Percentiles rank a stretch among this genome's conserved stretches.
Conservation (phyloP, 1,140 invertebrate genomes). For the Drosophila kohkoa region DNA sequence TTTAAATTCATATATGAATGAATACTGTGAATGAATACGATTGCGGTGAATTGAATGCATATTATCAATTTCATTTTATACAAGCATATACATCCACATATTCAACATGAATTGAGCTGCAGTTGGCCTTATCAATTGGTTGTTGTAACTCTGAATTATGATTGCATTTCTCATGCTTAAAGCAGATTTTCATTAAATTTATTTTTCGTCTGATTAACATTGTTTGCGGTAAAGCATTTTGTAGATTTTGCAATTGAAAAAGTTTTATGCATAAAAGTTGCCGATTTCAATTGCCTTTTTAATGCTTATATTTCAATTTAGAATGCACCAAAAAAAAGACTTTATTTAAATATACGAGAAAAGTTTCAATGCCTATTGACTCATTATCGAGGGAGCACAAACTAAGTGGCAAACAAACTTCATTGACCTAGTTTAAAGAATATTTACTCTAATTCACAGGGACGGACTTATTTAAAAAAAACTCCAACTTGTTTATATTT, state of each 20-base stretch:
- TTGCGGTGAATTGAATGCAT: slow-evolving; percentile 2
- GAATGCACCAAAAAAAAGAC: slow-evolving; percentile 16
- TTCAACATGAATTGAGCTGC: slow-evolving; percentile 17
- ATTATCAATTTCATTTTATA: slow-evolving; percentile 18
- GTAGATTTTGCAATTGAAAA: slow-evolving; percentile 69
- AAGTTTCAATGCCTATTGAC: slow-evolving; percentile 58
- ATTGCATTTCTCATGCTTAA: slow-evolving; percentile 38
- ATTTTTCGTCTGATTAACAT: slow-evolving; percentile 43
- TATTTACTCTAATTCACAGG: slow-evolving; percentile 20
- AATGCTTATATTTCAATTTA: slow-evolving; percentile 32
- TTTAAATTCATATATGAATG: background rate
- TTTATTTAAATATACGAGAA: slow-evolving; percentile 58
- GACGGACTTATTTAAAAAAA: background rate
- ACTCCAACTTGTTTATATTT: background rate
- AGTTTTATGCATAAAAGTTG: slow-evolving; percentile 40
- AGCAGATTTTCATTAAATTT: slow-evolving; percentile 42
- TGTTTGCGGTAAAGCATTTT: slow-evolving; percentile 31
- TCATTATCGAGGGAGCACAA: slow-evolving; percentile 29
- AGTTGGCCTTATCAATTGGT: slow-evolving; percentile 34
- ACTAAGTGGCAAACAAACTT: slow-evolving; percentile 59
- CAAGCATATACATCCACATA: background rate
- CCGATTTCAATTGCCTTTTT: slow-evolving; percentile 49
- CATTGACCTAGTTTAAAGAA: slow-evolving; percentile 62
- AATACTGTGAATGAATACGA: background rate
- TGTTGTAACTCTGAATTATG: slow-evolving; percentile 53